Conservation (phyloP, 2,888 invertebrate genomes). For the Habroteleia sp. region DNA sequence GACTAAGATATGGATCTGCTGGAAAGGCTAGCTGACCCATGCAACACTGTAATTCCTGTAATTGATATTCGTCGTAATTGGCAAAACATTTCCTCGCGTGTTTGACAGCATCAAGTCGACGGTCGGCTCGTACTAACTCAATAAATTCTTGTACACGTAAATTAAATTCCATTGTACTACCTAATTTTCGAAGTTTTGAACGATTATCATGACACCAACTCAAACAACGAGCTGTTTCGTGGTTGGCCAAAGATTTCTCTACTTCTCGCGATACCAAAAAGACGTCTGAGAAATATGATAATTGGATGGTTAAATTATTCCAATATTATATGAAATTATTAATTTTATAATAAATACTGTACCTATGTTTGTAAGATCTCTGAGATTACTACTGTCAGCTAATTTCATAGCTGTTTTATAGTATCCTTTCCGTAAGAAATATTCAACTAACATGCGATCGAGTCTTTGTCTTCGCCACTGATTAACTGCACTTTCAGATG, state of each 20-base stretch:
- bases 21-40: constrained; percentile 98
- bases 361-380: constrained; percentile 95
- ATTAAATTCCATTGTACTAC: constrained; percentile 97
- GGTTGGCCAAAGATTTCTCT: constrained; percentile 90
- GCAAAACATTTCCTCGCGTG: constrained; percentile 97
- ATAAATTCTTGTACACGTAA: constrained; percentile 96
- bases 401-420: constrained; percentile 96
- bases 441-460: constrained; percentile 98
- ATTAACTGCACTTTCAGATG: constrained; percentile 83
- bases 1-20: constrained; percentile 86
- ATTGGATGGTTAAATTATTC: too few relatives aligned
- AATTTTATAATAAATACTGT: neutral
- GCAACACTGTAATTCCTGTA: constrained; percentile 93
- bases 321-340: too few relatives aligned
- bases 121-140: constrained; percentile 93
- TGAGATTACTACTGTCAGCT: constrained; percentile 89
- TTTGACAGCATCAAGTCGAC: constrained; percentile 94
- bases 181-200: constrained; percentile 95
- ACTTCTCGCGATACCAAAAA: constrained; percentile 92
- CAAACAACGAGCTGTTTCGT: constrained; percentile 93
- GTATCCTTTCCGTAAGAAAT: constrained; percentile 96
- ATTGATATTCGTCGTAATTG: constrained; percentile 91
- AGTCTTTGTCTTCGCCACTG: constrained; percentile 93
- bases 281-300: constrained; percentile 84
- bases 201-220: constrained; percentile 98